Conservation (phyloP, 1,140 invertebrate species). For the Pseudobourletiella spinata region DNA sequence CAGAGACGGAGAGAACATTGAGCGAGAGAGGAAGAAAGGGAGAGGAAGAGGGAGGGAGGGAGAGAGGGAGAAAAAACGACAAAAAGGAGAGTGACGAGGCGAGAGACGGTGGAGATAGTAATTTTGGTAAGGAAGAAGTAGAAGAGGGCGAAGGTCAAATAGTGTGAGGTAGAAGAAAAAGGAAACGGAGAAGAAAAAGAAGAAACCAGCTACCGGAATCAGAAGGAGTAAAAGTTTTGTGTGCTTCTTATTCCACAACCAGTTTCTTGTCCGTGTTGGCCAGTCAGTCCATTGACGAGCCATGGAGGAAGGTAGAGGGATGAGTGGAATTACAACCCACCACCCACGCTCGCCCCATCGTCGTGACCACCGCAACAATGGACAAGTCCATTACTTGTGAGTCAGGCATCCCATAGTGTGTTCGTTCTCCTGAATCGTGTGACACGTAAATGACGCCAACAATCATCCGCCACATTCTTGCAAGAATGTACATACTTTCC, state of each 20-base stretch:
- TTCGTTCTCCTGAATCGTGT: background rate
- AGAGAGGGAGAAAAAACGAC: background rate
- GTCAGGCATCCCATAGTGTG: conserved; percentile 17
- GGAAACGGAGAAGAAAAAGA: no score
- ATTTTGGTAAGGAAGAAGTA: background rate
- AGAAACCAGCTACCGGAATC: no score
- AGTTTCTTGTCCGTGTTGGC: no score
- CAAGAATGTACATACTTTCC: conserved; percentile 29
- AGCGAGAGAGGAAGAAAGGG: background rate
- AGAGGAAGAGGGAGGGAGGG: background rate
- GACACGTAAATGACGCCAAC: background rate
- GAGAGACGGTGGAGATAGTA: no score
- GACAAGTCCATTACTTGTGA: conserved; percentile 14
- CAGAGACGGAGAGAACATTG: background rate
- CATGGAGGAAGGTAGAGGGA: conserved; percentile 19
- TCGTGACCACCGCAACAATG: background rate
- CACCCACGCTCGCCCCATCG: background rate
- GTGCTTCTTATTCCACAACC: no score
- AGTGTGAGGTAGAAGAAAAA: no score
- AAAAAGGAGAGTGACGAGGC: background rate
- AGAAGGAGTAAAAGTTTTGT: no score
- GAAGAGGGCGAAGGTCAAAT: no score
- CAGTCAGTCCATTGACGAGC: no score
- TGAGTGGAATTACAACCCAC: background rate
- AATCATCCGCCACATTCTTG: conserved; percentile 10